Percentiles rank a stretch among this genome's conserved stretches.
Conservation (phyloP, 2,113 vertebrate genomes). For the human region DNA sequence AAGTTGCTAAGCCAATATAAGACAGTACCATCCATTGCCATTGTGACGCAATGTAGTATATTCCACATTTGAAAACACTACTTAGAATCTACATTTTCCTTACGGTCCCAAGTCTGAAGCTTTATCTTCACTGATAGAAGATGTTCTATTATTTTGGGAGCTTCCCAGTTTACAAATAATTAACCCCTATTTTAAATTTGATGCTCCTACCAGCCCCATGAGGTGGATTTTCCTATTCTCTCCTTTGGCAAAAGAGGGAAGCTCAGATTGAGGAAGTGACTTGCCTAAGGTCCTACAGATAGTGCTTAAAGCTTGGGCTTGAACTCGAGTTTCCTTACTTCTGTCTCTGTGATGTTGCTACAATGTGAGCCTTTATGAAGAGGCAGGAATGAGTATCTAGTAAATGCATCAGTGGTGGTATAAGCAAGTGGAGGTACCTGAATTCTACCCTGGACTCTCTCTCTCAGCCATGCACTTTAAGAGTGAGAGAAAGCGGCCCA, state of each 20-base stretch:
- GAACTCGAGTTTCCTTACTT: background rate
- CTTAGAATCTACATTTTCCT: background rate
- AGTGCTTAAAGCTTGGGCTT: background rate
- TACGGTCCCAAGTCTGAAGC: background rate
- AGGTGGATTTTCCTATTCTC: background rate
- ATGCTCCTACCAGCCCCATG: background rate
- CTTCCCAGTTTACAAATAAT: background rate
- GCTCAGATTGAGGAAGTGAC: background rate
- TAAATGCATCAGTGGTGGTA: background rate
- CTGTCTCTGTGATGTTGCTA: background rate
- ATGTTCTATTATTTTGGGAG: background rate
- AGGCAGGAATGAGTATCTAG: background rate
- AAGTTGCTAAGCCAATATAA: background rate
- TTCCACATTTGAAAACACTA: background rate
- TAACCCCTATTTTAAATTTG: background rate
- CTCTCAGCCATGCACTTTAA: background rate
- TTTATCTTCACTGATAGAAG: background rate
- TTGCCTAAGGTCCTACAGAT: background rate
- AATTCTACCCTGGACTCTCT: background rate
- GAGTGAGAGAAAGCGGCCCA: background rate
- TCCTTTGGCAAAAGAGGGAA: slow-evolving; percentile 18
- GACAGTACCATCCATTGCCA: background rate
- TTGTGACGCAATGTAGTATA: background rate
- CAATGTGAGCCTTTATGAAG: slow-evolving; percentile 4
- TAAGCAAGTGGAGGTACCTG: background rate